Conservation (phyloP, 2,888 invertebrate genomes). For the Cataglyphis rosenhaueri region DNA sequence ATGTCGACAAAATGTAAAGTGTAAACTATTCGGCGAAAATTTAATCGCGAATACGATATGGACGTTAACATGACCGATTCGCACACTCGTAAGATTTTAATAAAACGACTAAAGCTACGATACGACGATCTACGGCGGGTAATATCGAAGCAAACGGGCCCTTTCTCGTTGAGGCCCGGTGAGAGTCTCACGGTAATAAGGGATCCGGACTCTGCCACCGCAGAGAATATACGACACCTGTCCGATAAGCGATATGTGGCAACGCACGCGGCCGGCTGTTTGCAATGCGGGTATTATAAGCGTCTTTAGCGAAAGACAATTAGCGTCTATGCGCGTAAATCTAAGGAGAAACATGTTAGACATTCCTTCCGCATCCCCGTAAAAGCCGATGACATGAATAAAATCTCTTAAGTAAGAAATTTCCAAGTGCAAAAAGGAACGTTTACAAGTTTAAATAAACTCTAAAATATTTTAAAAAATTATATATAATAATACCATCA, state of each 20-base stretch:
- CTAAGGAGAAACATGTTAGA: neutral
- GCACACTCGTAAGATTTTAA: slow-evolving; percentile 19
- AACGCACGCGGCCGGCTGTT: slow-evolving; percentile 45
- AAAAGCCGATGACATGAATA: slow-evolving; percentile 1
- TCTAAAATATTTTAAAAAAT: neutral
- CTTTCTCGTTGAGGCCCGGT: slow-evolving; percentile 25
- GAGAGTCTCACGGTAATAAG: slow-evolving; percentile 64
- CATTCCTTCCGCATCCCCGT: neutral
- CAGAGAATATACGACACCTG: slow-evolving; percentile 65
- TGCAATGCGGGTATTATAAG: slow-evolving; percentile 28
- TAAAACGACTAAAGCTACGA: slow-evolving; percentile 27
- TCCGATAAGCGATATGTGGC: slow-evolving; percentile 61
- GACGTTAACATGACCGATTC: slow-evolving; percentile 28
- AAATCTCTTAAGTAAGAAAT: neutral
- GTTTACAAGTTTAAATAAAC: neutral
- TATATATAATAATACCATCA: neutral
- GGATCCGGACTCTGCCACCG: slow-evolving; percentile 48
- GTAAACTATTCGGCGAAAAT: neutral
- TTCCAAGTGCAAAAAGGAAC: neutral
- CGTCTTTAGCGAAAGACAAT: slow-evolving; percentile 44
- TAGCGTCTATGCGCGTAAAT: slow-evolving; percentile 32
- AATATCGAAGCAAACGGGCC: slow-evolving; percentile 45
- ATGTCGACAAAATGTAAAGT: neutral
- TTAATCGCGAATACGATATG: slow-evolving; percentile 14
- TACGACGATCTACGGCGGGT: slow-evolving; percentile 29